Evolutionary conservation across 2,888 invertebrate genomes (phyloP), one percentile per base, ranked within the genome.

Genomic region (Noctua janthina): DNA sequence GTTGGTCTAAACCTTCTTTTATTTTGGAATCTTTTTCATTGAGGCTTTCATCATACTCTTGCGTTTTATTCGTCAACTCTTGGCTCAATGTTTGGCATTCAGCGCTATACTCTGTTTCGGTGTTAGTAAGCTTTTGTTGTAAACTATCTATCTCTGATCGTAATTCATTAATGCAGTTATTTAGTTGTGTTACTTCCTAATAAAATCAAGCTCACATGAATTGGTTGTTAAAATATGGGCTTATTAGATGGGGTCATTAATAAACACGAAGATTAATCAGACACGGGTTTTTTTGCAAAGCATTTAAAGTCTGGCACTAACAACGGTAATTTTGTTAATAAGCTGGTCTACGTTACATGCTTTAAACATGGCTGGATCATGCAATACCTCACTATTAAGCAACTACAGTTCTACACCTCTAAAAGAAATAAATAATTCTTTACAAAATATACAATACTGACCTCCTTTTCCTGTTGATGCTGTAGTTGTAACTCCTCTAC

Each of bases 381-480:
- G 87, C 72, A 74, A 74, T 74, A 69, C 79, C 75, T 81, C 46
- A 71, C 73, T 78, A 84, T 59, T 71, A 87, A 86, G 85, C 85
- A 54, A 75, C 74, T 83, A 87, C 46, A 69, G 43, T 51, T 79
- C 72, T 84, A 80, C 69, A 75, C 73, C 67, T 70, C 35, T 75
- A 78, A 39, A 75, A 49, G 66, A 69, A 77, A 72, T 77, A 78
- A 43, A 74, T 2, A 0, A 68, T 10, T 74, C 35, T 76, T 69
- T 46, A 73, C 51, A 54, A 81, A 82, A 83, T 83, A 49, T 39
- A 77, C 73, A 76, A 81, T 82, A 94, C 96, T 93, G 86, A 97
- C 97, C 96, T 96, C 94, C 90, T 96, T 96, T 74, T 97, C 96
- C 81, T 94, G 94, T 87, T 92, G 92, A 89, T 95, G 92, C 75